Conservation (phyloP, 2,888 invertebrate species). For the Eurytoma adleriae region DNA sequence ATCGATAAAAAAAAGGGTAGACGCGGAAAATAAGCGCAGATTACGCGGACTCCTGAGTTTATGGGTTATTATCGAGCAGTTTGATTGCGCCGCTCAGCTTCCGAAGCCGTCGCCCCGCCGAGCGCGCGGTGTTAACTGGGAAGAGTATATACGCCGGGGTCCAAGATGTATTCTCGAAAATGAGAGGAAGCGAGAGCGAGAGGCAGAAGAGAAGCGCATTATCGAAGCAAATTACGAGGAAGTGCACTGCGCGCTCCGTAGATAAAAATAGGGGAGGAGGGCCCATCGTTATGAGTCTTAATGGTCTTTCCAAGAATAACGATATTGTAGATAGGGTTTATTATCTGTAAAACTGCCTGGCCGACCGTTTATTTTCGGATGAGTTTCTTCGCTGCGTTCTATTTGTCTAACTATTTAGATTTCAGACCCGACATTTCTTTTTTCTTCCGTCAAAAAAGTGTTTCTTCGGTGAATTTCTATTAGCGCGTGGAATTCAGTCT, state of each 20-base stretch:
- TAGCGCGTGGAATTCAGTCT: no score
- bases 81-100: slow-evolving; percentile 2
- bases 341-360: slow-evolving; percentile 12
- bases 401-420: neutral
- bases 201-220: neutral
- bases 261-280: slow-evolving; percentile 18
- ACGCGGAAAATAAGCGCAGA: slow-evolving; percentile 32
- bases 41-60: slow-evolving; percentile 39
- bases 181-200: slow-evolving; percentile 1
- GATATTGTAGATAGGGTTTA: slow-evolving; percentile 13
- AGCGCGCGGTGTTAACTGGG: neutral
- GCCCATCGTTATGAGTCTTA: neutral
- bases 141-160: neutral
- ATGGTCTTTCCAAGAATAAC: slow-evolving; percentile 13
- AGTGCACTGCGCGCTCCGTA: slow-evolving; percentile 4
- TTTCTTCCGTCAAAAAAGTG: no score
- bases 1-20: slow-evolving; percentile 1
- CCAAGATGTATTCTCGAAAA: slow-evolving; percentile 9
- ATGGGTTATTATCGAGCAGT: slow-evolving; percentile 45
- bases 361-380: neutral
- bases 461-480: no score
- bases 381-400: neutral
- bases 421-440: no score
- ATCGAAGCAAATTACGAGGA: slow-evolving; percentile 23
- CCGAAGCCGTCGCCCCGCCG: slow-evolving; percentile 15